A percentile compares a stretch with the other conserved stretches of the same genome.
Evolutionary conservation across 2,797 vertebrate species (phyloP).

Genomic region (Chaetophractus vellerosus): DNA sequence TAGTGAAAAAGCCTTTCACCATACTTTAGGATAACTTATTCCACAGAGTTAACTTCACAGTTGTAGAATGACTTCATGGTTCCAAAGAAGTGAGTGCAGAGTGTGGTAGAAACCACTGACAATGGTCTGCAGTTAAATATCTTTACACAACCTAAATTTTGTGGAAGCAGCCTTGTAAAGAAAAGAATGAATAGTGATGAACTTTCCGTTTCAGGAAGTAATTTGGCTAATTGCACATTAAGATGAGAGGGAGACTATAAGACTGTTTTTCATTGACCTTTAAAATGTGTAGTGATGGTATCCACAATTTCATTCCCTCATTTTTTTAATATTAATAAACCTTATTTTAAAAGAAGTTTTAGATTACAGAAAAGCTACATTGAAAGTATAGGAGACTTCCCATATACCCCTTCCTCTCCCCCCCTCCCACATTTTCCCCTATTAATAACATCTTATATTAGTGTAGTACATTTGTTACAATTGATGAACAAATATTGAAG

Average conservation of each 20-base stretch:
- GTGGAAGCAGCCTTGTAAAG: background rate
- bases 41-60: background rate
- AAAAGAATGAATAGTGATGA: slow-evolving; percentile 12
- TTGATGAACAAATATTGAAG: too few species aligned
- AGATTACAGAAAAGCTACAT: too few species aligned
- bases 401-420: too few species aligned
- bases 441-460: too few species aligned
- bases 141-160: background rate
- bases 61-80: background rate
- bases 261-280: background rate
- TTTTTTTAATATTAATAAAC: background rate
- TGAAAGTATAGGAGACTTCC: too few species aligned
- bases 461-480: too few species aligned
- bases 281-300: background rate
- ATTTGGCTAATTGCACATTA: background rate
- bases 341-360: too few species aligned
- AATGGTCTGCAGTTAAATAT: background rate
- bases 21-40: background rate
- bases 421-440: too few species aligned
- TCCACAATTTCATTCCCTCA: background rate
- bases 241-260: background rate
- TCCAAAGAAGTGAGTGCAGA: background rate
- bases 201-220: slow-evolving; percentile 5
- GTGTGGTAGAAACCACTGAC: background rate
- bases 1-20: background rate